Evolutionary conservation across 1,140 invertebrate genomes (phyloP), one percentile per base, ranked within the genome.

Genomic region (Drosophila virilis): DNA sequence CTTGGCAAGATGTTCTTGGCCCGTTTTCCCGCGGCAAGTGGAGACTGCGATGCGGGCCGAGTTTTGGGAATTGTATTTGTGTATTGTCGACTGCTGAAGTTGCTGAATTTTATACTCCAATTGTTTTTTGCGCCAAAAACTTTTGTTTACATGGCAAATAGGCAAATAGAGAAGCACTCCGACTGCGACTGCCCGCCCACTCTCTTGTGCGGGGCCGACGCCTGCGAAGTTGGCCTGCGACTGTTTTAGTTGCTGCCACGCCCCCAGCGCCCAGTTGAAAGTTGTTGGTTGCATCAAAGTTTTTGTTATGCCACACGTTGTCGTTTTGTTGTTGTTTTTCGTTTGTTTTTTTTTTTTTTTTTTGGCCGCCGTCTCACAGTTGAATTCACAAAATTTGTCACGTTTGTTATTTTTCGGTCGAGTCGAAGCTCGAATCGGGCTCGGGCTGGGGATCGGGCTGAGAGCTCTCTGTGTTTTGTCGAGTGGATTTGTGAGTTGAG

Each of bases 381-480:
- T 82, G 90, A 91, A 80, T 90, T 91, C 90, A 91, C 83, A 79
- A 91, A 91, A 91, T 90, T 89, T 91, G 90, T 91, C 90, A 91
- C 90, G 90, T 91, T 86, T 91, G 83, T 91, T 89, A 80, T 89
- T 90, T 90, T 91, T 91, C 66, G 75, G 76, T 69, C 65, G 72
- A 67, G 46, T 67, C 22, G 42, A 65, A 51, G 15, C 35, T 28
- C 35, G 10, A 46, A 1, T 22, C 15, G 35, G 33, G 55, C 9
- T 13, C 22, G 22, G 10, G 5, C 12, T 13, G 0, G 22, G 10
- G 5, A 12, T 38, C 37, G 10, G 32, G 50, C n/a, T 33, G 28
- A 58, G 62, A 28, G 22, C 22, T 28, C 22, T 28, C 54, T 37
- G 48, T 51, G 68, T 33, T 51, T 32, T 35, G 28, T 81, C 78